These are phyloP conservation scores for Phaethornis superciliosus DNA, from an alignment of 2,113 vertebrate genomes.

Conservation along the genomic window DNA sequence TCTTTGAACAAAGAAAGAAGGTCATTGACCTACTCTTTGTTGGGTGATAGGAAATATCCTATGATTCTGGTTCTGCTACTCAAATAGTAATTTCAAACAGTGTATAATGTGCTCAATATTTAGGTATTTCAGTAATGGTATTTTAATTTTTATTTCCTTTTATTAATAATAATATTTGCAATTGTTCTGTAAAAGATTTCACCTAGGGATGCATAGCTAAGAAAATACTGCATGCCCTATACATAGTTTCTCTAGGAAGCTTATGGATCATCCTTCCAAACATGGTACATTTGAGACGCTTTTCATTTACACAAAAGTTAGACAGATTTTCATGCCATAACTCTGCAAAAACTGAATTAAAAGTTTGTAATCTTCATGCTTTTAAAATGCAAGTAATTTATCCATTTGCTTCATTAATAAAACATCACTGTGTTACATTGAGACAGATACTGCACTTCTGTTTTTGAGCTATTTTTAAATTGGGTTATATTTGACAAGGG, in stretches of 20 bases:
- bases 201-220: neutral
- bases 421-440: conserved; percentile 34
- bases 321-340: neutral
- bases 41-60: neutral
- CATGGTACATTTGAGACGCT: neutral
- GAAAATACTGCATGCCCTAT: neutral
- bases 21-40: neutral
- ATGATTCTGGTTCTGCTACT: neutral
- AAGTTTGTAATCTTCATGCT: neutral
- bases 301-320: neutral
- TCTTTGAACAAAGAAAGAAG: neutral
- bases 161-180: neutral
- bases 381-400: conserved; percentile 3
- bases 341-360: neutral
- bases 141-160: neutral
- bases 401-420: conserved; percentile 35
- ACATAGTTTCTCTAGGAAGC: neutral
- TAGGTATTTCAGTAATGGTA: neutral
- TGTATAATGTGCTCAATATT: neutral
- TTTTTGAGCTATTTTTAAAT: conserved; percentile 70
- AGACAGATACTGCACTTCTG: conserved; percentile 60
- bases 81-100: neutral
- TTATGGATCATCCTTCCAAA: neutral
- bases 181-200: neutral
- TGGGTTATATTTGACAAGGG: conserved; percentile 66